A percentile compares a stretch with the other conserved stretches of the same genome.
These are phyloP conservation scores for Ophraella communa DNA, from an alignment of 2,888 invertebrate species.

Conservation along the genomic window DNA sequence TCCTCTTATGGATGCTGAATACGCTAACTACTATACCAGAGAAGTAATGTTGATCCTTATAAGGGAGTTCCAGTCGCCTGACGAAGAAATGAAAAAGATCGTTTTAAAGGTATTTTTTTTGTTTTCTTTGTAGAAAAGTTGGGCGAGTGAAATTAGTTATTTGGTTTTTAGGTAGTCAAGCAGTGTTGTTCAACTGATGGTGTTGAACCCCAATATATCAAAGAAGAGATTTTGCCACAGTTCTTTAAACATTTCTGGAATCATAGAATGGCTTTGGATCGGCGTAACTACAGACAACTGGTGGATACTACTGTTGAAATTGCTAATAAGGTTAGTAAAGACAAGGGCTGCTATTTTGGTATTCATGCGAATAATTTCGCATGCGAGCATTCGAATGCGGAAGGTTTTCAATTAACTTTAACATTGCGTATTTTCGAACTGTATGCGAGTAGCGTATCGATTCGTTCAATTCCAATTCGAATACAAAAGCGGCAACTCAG, in stretches of 20 bases:
- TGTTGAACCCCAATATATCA: conserved; percentile 99
- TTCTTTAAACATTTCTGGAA: conserved; percentile 99
- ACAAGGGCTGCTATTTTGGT: too few relatives aligned
- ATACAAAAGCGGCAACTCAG: too few relatives aligned
- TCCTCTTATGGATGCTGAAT: conserved; percentile 99
- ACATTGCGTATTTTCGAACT: too few relatives aligned
- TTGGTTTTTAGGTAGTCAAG: conserved; percentile 77
- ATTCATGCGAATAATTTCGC: too few relatives aligned
- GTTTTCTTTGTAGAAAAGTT: too few relatives aligned
- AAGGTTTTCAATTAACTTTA: too few relatives aligned
- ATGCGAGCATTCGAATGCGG: too few relatives aligned
- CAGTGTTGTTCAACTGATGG: conserved; percentile 99
- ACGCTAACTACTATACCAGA: conserved; percentile 98
- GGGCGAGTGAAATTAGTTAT: too few relatives aligned
- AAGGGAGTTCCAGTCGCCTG: conserved; percentile 99
- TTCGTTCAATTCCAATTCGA: too few relatives aligned
- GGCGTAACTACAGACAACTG: conserved; percentile 95
- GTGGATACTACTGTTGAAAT: conserved; percentile 99
- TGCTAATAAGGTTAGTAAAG: conserved; percentile 81
- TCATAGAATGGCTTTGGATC: conserved; percentile 98
- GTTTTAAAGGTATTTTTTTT: conserved; percentile 75
- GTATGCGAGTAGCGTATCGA: too few relatives aligned
- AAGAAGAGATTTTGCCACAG: conserved; percentile 97
- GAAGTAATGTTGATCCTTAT: conserved; percentile 99
- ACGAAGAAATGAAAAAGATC: conserved; percentile 99